Conservation (phyloP, 2,797 vertebrate species). For the Sebastes nivosus region DNA sequence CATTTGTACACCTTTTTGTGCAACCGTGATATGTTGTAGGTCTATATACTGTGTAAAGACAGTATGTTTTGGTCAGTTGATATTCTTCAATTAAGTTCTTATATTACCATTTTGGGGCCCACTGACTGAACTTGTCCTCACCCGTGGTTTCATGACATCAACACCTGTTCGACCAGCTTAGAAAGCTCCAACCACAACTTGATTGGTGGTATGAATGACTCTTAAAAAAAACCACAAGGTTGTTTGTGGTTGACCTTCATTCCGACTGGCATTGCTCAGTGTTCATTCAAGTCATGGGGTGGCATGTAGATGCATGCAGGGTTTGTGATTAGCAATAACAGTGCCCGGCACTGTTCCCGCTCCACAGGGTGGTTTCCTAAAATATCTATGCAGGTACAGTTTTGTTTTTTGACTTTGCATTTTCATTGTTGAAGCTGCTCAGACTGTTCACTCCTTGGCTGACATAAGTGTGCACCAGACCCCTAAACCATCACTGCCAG, state of each 20-base stretch:
- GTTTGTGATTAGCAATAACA: conserved; percentile 19
- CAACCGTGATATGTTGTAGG: not conserved
- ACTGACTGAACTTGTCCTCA: conserved; percentile 32
- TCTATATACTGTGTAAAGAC: not conserved
- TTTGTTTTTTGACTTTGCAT: not conserved
- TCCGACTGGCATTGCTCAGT: conserved; percentile 19
- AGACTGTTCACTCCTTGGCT: not conserved
- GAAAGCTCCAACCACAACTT: conserved; percentile 26
- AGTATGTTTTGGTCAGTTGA: not conserved
- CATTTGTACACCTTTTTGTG: no score
- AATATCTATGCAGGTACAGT: not conserved
- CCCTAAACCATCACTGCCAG: no score
- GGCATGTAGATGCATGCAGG: conserved; percentile 6
- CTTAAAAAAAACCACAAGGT: conserved; percentile 20
- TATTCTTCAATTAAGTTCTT: not conserved
- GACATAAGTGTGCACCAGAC: no score
- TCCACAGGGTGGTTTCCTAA: not conserved
- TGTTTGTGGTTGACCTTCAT: conserved; percentile 46
- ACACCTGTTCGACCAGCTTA: conserved; percentile 47
- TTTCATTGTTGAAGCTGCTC: not conserved
- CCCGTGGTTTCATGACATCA: conserved; percentile 37
- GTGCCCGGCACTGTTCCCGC: not conserved
- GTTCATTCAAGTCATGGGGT: conserved; percentile 20
- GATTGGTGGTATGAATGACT: conserved; percentile 17
- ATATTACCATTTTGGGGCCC: not conserved